Percentiles rank a stretch among this genome's conserved stretches.
phyloP scores from a whole-genome alignment of 2,113 vertebrate species.

The Engraulis encrasicolus region DNA sequence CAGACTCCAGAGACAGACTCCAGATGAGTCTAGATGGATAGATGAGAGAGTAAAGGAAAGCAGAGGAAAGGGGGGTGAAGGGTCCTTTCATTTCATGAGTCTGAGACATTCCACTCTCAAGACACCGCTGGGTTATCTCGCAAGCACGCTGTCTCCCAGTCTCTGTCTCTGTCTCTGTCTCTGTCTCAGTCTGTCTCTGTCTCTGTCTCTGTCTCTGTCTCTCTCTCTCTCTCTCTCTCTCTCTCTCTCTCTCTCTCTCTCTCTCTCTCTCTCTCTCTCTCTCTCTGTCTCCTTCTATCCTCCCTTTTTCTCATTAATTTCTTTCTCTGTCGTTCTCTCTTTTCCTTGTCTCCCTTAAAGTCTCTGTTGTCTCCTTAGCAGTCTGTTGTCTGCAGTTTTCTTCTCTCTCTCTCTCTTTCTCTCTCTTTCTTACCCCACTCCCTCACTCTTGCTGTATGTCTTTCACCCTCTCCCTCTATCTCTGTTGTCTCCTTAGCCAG shows the following conservation, averaged over 20 bases:
- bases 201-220: background rate
- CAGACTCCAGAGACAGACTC: background rate
- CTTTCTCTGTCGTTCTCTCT: too few species aligned
- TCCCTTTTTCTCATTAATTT: too few species aligned
- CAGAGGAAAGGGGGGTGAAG: background rate
- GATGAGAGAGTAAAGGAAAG: slow-evolving; percentile 32
- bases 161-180: background rate
- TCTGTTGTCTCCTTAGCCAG: too few species aligned
- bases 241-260: background rate
- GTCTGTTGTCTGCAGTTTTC: too few species aligned
- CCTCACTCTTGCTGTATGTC: too few species aligned
- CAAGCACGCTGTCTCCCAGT: background rate
- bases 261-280: background rate
- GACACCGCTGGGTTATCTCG: background rate
- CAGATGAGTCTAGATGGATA: slow-evolving; percentile 19
- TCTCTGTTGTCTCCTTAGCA: too few species aligned
- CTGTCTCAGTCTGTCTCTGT: background rate
- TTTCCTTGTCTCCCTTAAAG: too few species aligned
- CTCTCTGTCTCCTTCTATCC: background rate
- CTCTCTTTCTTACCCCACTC: background rate
- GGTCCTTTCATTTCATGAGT: slow-evolving; percentile 42
- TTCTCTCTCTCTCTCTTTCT: background rate
- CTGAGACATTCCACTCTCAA: slow-evolving; percentile 6
- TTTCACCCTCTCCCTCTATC: too few species aligned
- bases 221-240: background rate